Percentiles rank a stretch among this genome's conserved stretches.
Conservation (phyloP, 2,797 vertebrate genomes). For the Taeniopygia guttata region DNA sequence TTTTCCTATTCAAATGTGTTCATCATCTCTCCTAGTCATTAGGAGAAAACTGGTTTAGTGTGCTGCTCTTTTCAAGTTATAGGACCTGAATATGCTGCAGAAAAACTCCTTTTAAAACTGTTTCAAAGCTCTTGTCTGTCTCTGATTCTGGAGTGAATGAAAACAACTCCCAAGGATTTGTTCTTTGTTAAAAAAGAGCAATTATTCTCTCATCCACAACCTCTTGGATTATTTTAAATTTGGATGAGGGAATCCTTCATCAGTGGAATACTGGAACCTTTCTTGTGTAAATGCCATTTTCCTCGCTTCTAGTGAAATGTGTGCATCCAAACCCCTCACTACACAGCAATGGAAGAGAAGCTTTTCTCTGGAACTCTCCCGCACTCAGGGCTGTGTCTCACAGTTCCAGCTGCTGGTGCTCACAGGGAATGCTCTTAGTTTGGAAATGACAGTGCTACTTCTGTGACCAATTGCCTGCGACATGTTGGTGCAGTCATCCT, state of each 20-base stretch:
- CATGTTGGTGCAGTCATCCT: background rate
- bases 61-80: background rate
- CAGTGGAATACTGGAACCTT: background rate
- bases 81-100: background rate
- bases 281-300: background rate
- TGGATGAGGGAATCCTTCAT: background rate
- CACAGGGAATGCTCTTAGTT: background rate
- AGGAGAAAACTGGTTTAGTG: background rate
- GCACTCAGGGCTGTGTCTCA: background rate
- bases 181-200: background rate
- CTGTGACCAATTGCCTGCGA: background rate
- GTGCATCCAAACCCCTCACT: background rate
- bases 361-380: background rate
- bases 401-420: background rate
- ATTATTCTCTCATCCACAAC: background rate
- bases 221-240: background rate
- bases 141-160: background rate
- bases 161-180: background rate
- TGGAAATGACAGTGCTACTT: background rate
- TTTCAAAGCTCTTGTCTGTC: background rate
- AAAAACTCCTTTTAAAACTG: background rate
- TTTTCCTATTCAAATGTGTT: background rate
- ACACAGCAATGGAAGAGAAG: background rate
- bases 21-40: background rate
- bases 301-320: background rate